Evolutionary conservation across 1,140 invertebrate species (phyloP), one percentile per base, ranked within the genome.

Genomic region (Coelopa frigida): DNA sequence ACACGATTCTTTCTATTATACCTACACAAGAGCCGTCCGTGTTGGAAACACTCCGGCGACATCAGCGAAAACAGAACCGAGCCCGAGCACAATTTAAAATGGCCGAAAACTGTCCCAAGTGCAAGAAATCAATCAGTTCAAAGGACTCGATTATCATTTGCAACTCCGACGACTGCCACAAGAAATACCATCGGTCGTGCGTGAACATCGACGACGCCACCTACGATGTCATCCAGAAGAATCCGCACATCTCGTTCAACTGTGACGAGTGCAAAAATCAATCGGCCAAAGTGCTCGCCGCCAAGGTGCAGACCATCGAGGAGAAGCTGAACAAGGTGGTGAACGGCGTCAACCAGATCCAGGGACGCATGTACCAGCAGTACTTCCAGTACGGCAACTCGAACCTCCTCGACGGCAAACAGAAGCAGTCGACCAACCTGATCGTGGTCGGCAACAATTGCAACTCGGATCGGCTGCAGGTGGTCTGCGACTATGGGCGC

Each of bases 321-420:
- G 62, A 66, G 48, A 66, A 66, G 50, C 49, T 66, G 48, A 66
- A 66, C 41, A 66, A 66, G 53, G 58, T 66, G 50, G 60, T 55
- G 53, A 66, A 63, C 38, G 62, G 62, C 14, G 55, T 66, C 37
- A 66, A 66, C 42, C 62, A 66, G 43, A 66, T 66, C 39, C 62
- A 66, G 58, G 62, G 62, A 40, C 49, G 62, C n/a, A 66, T 66
- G 62, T 66, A 66, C 49, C 62, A 66, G 48, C 62, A 66, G 46
- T 66, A 66, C 49, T 66, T 66, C 50, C 62, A 66, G 44, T 66
- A 59, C 35, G 62, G 62, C 44, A 66, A 66, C 17, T 48, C 55
- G 15, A 57, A 55, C 44, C 55, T 57, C 36, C 51, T 62, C 23
- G 57, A 62, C 17, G 61, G 61, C 17, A 56, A 56, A 17, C 65